Percentiles rank a stretch among this genome's conserved stretches.
Evolutionary conservation across 2,797 vertebrate genomes (phyloP).

Genomic region (Lagocephalus sceleratus): DNA sequence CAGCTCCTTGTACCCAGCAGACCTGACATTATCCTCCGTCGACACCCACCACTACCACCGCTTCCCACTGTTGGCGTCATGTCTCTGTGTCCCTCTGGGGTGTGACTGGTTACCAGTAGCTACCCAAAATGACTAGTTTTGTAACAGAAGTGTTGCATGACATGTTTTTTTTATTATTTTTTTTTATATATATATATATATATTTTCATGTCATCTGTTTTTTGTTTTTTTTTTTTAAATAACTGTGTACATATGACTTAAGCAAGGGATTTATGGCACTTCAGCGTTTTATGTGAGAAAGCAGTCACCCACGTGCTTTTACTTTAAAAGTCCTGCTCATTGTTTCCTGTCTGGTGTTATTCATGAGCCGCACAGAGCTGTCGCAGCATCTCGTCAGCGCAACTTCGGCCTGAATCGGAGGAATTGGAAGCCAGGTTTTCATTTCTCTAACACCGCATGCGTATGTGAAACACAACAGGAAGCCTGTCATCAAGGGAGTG

Average conservation of each 20-base stretch:
- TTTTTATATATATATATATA: constrained; percentile 2
- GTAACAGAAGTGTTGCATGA: constrained; percentile 49
- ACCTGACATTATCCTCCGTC: constrained; percentile 55
- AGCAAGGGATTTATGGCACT: constrained; percentile 35
- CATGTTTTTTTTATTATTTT: constrained; percentile 19
- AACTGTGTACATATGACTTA: constrained; percentile 52
- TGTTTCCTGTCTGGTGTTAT: constrained; percentile 42
- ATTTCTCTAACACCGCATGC: constrained; percentile 11
- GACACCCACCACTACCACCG: constrained; percentile 17
- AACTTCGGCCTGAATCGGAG: constrained; percentile 38
- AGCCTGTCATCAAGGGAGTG: background rate
- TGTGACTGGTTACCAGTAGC: constrained; percentile 42
- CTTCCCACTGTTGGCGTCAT: constrained; percentile 22
- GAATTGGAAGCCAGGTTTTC: constrained; percentile 22
- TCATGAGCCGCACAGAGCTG: constrained; percentile 34
- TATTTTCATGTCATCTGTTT: constrained; percentile 39
- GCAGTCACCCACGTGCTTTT: constrained; percentile 37
- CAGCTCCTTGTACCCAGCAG: constrained; percentile 23
- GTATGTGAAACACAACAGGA: constrained; percentile 6
- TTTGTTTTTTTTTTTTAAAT: constrained; percentile 26
- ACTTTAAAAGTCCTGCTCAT: constrained; percentile 51
- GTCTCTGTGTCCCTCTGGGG: constrained; percentile 27
- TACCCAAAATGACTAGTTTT: constrained; percentile 41
- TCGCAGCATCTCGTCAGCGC: constrained; percentile 32
- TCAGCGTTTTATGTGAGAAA: constrained; percentile 50